A percentile compares a stretch with the other conserved stretches of the same genome.
Conservation (phyloP, 2,113 vertebrate genomes). For the Gallinago media region DNA sequence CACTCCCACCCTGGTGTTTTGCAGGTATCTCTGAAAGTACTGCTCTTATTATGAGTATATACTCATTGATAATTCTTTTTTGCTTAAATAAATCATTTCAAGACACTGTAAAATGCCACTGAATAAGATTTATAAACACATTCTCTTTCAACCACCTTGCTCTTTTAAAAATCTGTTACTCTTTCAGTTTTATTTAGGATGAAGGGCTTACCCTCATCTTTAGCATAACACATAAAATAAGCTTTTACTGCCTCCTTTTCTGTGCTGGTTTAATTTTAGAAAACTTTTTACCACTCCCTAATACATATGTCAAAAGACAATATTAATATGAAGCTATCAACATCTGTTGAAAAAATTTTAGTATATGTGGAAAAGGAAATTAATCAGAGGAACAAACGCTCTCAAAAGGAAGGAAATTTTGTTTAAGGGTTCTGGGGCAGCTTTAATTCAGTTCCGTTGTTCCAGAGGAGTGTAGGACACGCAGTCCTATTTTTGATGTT, state of each 20-base stretch:
- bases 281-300: neutral
- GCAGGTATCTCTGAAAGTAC: neutral
- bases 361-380: slow-evolving; percentile 51
- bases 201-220: neutral
- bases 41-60: neutral
- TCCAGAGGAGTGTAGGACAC: slow-evolving; percentile 17
- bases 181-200: neutral
- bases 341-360: slow-evolving; percentile 39
- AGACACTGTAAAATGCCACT: neutral
- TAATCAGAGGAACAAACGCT: slow-evolving; percentile 24
- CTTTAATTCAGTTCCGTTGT: slow-evolving; percentile 48
- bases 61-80: neutral
- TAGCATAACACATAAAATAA: neutral
- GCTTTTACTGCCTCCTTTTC: neutral
- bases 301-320: neutral
- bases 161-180: neutral
- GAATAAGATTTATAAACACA: neutral
- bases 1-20: neutral
- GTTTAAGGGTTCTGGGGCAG: neutral
- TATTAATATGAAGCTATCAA: neutral
- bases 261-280: neutral
- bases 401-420: slow-evolving; percentile 61
- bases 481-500: slow-evolving; percentile 40
- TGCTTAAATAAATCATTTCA: neutral
- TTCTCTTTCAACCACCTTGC: neutral